These are phyloP conservation scores for Passer montanus DNA, from an alignment of 2,113 vertebrate species.

Conservation along the genomic window DNA sequence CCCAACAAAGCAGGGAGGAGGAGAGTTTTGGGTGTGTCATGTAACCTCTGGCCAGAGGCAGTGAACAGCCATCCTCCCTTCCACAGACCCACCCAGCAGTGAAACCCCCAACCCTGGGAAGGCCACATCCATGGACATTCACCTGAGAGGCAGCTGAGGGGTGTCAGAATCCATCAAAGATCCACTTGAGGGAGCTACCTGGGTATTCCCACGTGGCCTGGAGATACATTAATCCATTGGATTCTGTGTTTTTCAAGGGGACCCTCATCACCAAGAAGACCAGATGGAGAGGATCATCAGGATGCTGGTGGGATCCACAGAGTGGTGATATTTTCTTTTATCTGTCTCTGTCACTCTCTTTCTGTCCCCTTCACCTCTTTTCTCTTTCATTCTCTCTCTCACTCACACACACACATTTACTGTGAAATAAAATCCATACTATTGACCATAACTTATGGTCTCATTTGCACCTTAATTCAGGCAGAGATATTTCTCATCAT, in stretches of 20 bases:
- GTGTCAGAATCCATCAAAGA: neutral
- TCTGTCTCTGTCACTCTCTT: neutral
- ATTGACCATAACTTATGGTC: neutral
- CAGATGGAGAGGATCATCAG: neutral
- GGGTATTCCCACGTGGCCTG: neutral
- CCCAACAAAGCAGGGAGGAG: neutral
- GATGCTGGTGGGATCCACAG: rapidly evolving
- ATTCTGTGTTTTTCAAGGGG: neutral
- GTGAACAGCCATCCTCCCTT: neutral
- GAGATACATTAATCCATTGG: neutral
- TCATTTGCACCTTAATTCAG: neutral
- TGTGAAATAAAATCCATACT: neutral
- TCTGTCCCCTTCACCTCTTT: neutral
- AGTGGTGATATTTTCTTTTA: neutral
- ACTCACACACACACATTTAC: neutral
- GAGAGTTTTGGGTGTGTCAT: neutral
- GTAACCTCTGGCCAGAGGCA: neutral
- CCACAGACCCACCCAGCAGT: neutral
- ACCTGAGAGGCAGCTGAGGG: neutral
- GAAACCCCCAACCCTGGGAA: rapidly evolving
- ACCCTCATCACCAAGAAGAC: neutral
- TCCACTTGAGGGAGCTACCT: neutral
- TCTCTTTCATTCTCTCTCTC: neutral
- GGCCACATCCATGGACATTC: neutral
- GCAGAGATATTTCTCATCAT: neutral